These are phyloP conservation scores for Salminus brasiliensis DNA, from an alignment of 2,113 vertebrate species.

Conservation along the genomic window DNA sequence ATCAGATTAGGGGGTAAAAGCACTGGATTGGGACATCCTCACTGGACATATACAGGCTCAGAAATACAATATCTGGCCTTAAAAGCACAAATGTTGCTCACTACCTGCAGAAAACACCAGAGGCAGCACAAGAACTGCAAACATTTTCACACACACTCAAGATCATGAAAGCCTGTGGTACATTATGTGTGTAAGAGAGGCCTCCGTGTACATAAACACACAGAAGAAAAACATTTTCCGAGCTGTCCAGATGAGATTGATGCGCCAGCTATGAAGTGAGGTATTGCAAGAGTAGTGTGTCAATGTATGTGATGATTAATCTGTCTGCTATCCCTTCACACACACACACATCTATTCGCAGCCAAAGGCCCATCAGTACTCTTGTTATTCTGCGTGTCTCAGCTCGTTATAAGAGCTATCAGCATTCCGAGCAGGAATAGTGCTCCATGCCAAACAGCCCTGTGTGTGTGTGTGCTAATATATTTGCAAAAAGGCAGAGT, in stretches of 20 bases:
- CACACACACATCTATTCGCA: slow-evolving; percentile 43
- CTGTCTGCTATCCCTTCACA: slow-evolving; percentile 31
- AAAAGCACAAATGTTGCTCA: too few relatives aligned
- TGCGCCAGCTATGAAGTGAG: not conserved
- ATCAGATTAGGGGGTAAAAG: too few relatives aligned
- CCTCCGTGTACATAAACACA: not conserved
- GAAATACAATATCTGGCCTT: too few relatives aligned
- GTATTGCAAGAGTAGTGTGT: slow-evolving; percentile 29
- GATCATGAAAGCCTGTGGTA: too few relatives aligned
- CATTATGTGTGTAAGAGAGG: not conserved
- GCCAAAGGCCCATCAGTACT: slow-evolving; percentile 64
- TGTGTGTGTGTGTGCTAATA: slow-evolving; percentile 37
- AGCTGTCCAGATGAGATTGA: slow-evolving; percentile 31
- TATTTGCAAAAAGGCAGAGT: slow-evolving; percentile 29
- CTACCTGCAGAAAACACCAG: too few relatives aligned
- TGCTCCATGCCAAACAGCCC: slow-evolving; percentile 55
- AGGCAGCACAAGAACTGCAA: too few relatives aligned
- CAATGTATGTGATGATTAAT: slow-evolving; percentile 50
- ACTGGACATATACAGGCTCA: too few relatives aligned
- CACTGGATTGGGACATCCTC: too few relatives aligned
- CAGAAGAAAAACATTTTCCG: not conserved
- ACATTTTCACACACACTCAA: not conserved
- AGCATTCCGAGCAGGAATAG: slow-evolving; percentile 66
- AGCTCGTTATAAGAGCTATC: slow-evolving; percentile 64
- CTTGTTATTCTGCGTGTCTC: slow-evolving; percentile 65